Evolutionary conservation across 2,113 vertebrate species (phyloP).

Genomic region (Muntiacus muntjak): DNA sequence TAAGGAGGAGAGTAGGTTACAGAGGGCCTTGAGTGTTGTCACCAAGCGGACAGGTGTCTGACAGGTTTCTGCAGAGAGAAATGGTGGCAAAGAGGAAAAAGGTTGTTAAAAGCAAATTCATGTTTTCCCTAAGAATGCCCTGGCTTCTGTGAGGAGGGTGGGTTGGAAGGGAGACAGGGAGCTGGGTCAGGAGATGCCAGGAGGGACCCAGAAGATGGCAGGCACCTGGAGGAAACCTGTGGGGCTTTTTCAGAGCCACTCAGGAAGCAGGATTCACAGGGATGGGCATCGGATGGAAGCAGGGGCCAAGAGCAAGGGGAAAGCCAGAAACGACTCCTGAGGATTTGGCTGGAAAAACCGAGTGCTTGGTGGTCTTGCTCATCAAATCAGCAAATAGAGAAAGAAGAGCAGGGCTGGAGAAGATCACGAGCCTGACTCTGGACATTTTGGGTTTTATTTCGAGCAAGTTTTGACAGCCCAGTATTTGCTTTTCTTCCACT

Average conservation of each 20-base stretch:
- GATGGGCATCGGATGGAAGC: not conserved
- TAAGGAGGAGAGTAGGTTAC: rapidly evolving
- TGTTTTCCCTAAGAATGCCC: not conserved
- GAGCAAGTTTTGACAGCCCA: not conserved
- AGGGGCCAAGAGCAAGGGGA: not conserved
- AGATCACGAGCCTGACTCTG: not conserved
- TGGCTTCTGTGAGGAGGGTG: not conserved
- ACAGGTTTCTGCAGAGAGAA: not conserved
- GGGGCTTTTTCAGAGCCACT: rapidly evolving
- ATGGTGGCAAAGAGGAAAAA: not conserved
- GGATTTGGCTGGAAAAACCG: not conserved
- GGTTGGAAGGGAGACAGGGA: not conserved
- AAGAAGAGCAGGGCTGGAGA: conserved; percentile 3
- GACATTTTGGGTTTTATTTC: not conserved
- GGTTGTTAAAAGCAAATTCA: not conserved
- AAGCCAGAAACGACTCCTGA: not conserved
- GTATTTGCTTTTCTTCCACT: not conserved
- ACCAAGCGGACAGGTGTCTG: not conserved
- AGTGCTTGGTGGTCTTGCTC: conserved; percentile 33
- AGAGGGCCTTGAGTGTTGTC: not conserved
- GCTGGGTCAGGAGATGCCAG: not conserved
- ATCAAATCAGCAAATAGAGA: not conserved
- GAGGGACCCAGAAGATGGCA: not conserved
- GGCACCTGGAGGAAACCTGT: not conserved
- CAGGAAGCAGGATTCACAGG: not conserved